Base-by-base conservation (phyloP, 2,113 vertebrate species). In the Lepus europaeus region DNA sequence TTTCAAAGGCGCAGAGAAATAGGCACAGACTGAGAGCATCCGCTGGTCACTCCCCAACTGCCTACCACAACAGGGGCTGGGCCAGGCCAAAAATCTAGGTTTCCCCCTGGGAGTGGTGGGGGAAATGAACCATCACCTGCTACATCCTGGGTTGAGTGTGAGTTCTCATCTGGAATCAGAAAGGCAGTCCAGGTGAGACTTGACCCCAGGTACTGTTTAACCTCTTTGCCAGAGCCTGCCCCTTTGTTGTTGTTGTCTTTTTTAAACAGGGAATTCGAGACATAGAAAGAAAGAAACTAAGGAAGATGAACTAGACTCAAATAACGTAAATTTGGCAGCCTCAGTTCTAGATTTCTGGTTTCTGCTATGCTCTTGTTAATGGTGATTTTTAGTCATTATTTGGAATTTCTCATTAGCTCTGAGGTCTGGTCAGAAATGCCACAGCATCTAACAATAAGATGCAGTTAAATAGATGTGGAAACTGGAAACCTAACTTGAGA, bases 361-460 rank as follows among this genome's bases (percentile, higher is more conserved):
- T 81, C 69, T 63, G 76, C 49, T 88, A 23, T 51, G 25, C 17
- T 87, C 25, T 13, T 31, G 64, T 72, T 79, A 73, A 59, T 74
- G 77, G 64, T 39, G 68, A 85, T 64, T 86, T 87, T 31, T 63
- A 86, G 13, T 33, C 31, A 61, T 82, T 81, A 64, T 82, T 82
- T 95, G 76, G 51, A 88, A 53, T 17, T 87, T 74, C 27, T 74
- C 3, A 5, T 6, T 27, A 23, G 20, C 39, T 78, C 31, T 68
- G 49, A 90, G 78, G 29, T 78, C 77, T 87, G 61, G 25, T 59
- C 33, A 93, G 45, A 39, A 53, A 36, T 49, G 36, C n/a, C 22
- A 69, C 68, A 96, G 29, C 39, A 81, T 64, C 85, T 93, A 79
- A 80, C n/a, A 77, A 82, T 19, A 91, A 91, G 83, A 84, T 53